A percentile compares a stretch with the other conserved stretches of the same genome.
phyloP scores from a whole-genome alignment of 2,113 vertebrate genomes.

The Poicephalus gulielmi region DNA sequence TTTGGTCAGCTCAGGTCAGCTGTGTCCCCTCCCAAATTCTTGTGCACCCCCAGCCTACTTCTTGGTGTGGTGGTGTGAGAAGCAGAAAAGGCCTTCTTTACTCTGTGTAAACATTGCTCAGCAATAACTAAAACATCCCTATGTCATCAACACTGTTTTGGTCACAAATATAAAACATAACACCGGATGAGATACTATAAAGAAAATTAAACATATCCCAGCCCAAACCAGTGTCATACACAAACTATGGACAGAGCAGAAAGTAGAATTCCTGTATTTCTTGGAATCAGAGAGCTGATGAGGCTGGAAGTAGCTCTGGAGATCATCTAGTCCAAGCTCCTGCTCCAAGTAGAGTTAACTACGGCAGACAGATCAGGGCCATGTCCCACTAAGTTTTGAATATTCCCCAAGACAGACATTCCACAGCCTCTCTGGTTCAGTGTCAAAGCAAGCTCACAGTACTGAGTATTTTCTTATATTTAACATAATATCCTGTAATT shows the following conservation, averaged over 20 bases:
- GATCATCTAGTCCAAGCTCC: background rate
- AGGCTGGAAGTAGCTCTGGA: background rate
- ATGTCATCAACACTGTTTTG: background rate
- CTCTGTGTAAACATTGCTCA: background rate
- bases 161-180: background rate
- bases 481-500: background rate
- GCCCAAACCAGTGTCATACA: background rate
- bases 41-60: background rate
- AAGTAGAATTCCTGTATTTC: background rate
- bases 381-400: background rate
- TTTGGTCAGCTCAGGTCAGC: background rate
- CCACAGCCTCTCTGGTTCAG: background rate
- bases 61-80: background rate
- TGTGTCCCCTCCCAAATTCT: background rate
- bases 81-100: background rate
- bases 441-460: background rate
- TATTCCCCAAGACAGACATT: background rate
- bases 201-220: background rate
- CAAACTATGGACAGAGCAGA: background rate
- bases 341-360: background rate
- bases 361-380: background rate
- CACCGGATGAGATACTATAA: background rate
- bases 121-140: background rate
- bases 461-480: background rate
- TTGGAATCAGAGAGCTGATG: background rate